phyloP scores from a whole-genome alignment of 2,113 vertebrate species.

The Siniperca knerii region DNA sequence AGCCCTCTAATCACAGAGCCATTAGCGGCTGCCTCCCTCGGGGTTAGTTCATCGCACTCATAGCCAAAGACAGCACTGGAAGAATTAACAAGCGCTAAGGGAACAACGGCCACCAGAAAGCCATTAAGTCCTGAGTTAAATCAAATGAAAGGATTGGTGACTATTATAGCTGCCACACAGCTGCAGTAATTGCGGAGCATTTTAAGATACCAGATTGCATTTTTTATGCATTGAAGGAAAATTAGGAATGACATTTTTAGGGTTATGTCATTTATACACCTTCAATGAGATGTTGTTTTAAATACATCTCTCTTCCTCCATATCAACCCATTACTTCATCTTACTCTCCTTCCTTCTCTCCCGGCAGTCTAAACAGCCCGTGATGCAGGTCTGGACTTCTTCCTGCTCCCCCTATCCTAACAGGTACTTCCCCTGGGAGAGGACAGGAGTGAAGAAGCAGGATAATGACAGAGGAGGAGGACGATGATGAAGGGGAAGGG shows the following conservation, averaged over 20 bases:
- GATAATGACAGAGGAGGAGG: constrained; percentile 50
- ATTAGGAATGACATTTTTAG: background rate
- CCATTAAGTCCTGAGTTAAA: constrained; percentile 40
- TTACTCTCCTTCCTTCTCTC: constrained; percentile 30
- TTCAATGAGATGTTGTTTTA: background rate
- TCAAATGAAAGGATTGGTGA: constrained; percentile 20
- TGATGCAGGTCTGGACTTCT: constrained; percentile 57
- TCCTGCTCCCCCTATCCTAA: constrained; percentile 33
- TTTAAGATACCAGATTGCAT: background rate
- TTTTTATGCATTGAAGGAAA: constrained; percentile 6
- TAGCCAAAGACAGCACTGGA: constrained; percentile 28
- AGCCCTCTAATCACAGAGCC: constrained; percentile 58
- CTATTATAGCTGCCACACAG: constrained; percentile 2
- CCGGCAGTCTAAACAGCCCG: constrained; percentile 48
- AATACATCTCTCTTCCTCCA: constrained; percentile 8
- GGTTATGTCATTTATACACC: background rate
- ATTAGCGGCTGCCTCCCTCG: constrained; percentile 48
- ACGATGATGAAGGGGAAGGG: constrained; percentile 22
- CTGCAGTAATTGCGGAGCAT: background rate
- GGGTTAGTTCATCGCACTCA: constrained; percentile 27
- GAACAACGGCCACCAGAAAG: constrained; percentile 24
- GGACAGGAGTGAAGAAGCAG: constrained; percentile 14
- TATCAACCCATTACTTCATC: constrained; percentile 20
- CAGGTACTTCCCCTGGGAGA: constrained; percentile 57
- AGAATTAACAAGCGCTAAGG: constrained; percentile 58